Base-by-base conservation (phyloP, 2,113 vertebrate genomes). In the Eclectus roratus region DNA sequence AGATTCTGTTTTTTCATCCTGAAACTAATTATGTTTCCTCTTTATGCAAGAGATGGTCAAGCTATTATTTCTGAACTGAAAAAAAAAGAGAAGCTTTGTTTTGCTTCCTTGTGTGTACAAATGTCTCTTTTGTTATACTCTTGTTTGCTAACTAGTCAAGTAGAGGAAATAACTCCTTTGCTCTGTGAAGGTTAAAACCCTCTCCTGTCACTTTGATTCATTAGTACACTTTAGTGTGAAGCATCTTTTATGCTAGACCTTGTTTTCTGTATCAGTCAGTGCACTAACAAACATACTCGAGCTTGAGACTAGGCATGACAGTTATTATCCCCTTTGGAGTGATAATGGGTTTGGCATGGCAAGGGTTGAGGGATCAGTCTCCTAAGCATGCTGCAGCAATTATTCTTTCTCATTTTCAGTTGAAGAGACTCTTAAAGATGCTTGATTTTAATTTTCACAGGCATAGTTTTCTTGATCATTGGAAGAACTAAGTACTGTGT, bases 291-390 rank as follows among this genome's bases (percentile, higher is more conserved):
- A 96, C 11, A 6, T 80, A 92, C 94, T 93, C 0, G 11, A 90
- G 85, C 95, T 86, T 27, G 50, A 95, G 96, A 85, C 80, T 58
- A 77, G 91, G 91, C 95, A 7, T 97, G 96, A 97, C 96, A 97
- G 94, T 97, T 97, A 94, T 97, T 97, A 97, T 96, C 94, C 95
- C 95, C 96, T 95, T 96, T 84, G 95, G 96, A 64, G 91, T 93
- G 96, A 93, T 96, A 96, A 96, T 95, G 85, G 85, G 17, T 94
- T 93, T 95, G 95, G 94, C 91, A 63, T 94, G 95, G 96, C 94
- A 93, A 83, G 95, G 91, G 91, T 94, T 93, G 91, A 97, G 92
- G 88, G 95, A 90, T 95, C 95, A 94, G 88, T 49, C 88, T 95
- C 91, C 82, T 58, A 93, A 93, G 80, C 91, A 94, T 92, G 92